phyloP scores from a whole-genome alignment of 2,113 vertebrate genomes.

The Butorides virescens region DNA sequence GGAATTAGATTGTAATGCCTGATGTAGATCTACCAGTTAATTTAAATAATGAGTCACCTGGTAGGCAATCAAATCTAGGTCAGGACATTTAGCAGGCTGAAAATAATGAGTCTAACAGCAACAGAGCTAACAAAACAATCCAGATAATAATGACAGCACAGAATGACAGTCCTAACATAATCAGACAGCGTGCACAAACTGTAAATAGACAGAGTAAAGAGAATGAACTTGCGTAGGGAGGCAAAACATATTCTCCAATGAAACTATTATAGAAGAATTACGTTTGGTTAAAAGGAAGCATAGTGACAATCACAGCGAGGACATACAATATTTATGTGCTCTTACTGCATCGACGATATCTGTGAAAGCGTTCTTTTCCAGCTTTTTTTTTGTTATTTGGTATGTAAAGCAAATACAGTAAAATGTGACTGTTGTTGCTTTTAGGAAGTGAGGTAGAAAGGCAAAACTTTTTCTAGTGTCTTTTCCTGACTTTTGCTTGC shows the following conservation, averaged over 20 bases:
- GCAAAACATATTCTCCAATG: constrained; percentile 54
- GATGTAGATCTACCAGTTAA: constrained; percentile 63
- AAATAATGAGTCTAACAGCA: constrained; percentile 66
- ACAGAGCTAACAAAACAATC: constrained; percentile 67
- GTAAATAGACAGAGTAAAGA: constrained; percentile 57
- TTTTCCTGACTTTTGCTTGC: not conserved
- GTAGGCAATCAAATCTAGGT: constrained; percentile 70
- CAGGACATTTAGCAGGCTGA: constrained; percentile 67
- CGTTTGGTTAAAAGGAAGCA: constrained; percentile 53
- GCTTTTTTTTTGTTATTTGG: not conserved
- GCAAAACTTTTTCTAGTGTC: not conserved
- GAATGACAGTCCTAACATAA: constrained; percentile 56
- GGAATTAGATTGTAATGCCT: constrained; percentile 57
- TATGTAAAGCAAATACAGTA: not conserved
- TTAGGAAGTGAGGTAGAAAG: not conserved
- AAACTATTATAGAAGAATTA: constrained; percentile 51
- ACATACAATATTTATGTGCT: constrained; percentile 45
- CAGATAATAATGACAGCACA: constrained; percentile 47
- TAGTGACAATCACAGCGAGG: constrained; percentile 30
- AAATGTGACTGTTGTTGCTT: not conserved
- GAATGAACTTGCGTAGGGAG: constrained; percentile 25
- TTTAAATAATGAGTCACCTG: constrained; percentile 72
- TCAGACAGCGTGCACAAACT: constrained; percentile 48
- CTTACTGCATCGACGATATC: not conserved
- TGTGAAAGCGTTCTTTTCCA: not conserved